These are phyloP conservation scores for Megalopta genalis DNA, from an alignment of 1,140 invertebrate species.

Conservation along the genomic window DNA sequence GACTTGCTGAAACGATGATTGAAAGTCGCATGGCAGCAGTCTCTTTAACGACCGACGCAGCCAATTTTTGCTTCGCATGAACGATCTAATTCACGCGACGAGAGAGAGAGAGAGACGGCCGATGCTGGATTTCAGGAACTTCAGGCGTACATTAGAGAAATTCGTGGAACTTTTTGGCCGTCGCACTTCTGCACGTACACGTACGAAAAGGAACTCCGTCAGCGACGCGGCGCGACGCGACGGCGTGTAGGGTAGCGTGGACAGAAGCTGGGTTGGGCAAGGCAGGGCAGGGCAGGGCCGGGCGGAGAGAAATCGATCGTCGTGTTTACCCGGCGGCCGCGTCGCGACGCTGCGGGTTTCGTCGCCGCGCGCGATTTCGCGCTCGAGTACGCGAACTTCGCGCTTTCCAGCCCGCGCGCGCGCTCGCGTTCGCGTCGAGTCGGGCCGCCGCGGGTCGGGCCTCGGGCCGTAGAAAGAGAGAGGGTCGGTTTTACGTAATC, in stretches of 20 bases:
- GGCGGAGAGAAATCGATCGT: constrained; percentile 60
- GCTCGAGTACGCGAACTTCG: constrained; percentile 62
- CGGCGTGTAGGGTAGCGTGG: constrained; percentile 10
- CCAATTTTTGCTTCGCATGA: too few species aligned
- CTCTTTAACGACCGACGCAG: too few species aligned
- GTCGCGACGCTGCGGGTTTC: constrained; percentile 55
- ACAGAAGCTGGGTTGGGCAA: constrained; percentile 31
- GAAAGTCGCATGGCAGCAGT: too few species aligned
- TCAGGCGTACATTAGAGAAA: too few species aligned
- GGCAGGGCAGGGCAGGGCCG: constrained; percentile 42
- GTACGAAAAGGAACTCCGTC: neutral
- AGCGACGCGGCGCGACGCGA: neutral
- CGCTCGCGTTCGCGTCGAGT: neutral
- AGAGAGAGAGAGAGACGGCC: too few species aligned
- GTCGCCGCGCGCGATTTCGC: constrained; percentile 57
- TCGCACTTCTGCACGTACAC: neutral
- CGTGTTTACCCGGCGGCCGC: constrained; percentile 62
- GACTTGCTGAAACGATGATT: too few species aligned
- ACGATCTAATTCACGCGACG: too few species aligned
- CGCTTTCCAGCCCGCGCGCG: constrained; percentile 38
- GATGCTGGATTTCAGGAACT: too few species aligned
- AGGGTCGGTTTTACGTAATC: constrained; percentile 57
- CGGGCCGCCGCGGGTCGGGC: too few species aligned
- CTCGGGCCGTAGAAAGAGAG: constrained; percentile 16
- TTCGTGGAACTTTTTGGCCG: neutral